These are phyloP conservation scores for Liodrosophila aerea DNA, from an alignment of 2,888 invertebrate genomes.

Conservation along the genomic window DNA sequence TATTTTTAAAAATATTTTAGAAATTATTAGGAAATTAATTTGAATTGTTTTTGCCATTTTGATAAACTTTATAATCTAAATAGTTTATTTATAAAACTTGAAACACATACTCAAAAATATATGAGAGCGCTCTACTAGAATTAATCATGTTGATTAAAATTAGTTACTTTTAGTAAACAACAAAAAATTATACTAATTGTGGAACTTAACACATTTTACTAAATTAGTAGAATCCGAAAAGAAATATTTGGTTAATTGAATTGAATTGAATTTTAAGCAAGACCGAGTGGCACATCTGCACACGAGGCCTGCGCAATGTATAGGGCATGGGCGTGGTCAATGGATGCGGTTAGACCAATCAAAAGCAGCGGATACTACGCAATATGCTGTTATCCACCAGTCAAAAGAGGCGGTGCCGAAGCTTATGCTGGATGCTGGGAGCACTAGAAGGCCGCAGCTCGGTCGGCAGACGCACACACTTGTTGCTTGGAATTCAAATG, in stretches of 20 bases:
- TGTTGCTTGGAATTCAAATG: slow-evolving; percentile 48
- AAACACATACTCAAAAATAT: too few species aligned
- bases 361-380: slow-evolving; percentile 61
- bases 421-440: slow-evolving; percentile 44
- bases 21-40: too few species aligned
- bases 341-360: slow-evolving; percentile 40
- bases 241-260: slow-evolving; percentile 11
- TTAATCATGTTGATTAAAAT: too few species aligned
- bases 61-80: too few species aligned
- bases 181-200: too few species aligned
- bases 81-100: too few species aligned
- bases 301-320: slow-evolving; percentile 58
- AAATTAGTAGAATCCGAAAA: too few species aligned
- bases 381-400: slow-evolving; percentile 60
- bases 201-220: too few species aligned
- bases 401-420: slow-evolving; percentile 33
- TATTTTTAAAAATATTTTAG: too few species aligned
- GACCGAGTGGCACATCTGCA: slow-evolving; percentile 5
- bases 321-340: slow-evolving; percentile 26
- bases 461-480: slow-evolving; percentile 51
- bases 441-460: slow-evolving; percentile 15
- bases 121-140: too few species aligned
- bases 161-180: too few species aligned
- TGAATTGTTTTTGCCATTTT: too few species aligned
- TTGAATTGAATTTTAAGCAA: slow-evolving; percentile 1